Evolutionary conservation across 2,888 invertebrate species (phyloP).

Genomic region (Mimachlamys varia): DNA sequence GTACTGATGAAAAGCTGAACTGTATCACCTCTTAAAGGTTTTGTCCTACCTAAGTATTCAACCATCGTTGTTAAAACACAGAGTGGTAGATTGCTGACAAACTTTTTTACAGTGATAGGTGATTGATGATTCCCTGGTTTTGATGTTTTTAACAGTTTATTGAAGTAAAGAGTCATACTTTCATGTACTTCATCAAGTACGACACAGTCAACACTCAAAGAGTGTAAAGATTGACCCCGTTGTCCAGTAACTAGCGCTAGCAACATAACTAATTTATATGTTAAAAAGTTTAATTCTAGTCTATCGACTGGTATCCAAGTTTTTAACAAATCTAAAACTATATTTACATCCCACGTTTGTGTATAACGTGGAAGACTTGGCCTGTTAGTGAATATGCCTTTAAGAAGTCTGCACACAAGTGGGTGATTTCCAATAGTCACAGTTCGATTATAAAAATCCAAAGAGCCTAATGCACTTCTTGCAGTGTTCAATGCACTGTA

Average conservation of each 20-base stretch:
- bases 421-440: slow-evolving; percentile 40
- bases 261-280: slow-evolving; percentile 43
- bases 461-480: background rate
- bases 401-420: slow-evolving; percentile 53
- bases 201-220: no score
- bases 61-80: no score
- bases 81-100: no score
- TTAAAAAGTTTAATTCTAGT: slow-evolving; percentile 41
- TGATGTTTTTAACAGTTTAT: no score
- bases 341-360: slow-evolving; percentile 53
- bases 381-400: slow-evolving; percentile 51
- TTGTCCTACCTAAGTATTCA: no score
- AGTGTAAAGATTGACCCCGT: slow-evolving; percentile 49
- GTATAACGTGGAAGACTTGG: slow-evolving; percentile 53
- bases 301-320: slow-evolving; percentile 32
- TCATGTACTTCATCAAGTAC: no score
- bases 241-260: slow-evolving; percentile 54
- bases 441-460: background rate
- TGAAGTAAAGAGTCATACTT: no score
- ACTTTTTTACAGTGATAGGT: no score
- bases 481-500: background rate
- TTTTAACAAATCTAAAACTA: slow-evolving; percentile 50
- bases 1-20: no score
- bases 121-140: no score
- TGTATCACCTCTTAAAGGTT: no score